Evolutionary conservation across 2,113 vertebrate genomes (phyloP).

Genomic region (Coreoperca whiteheadi): DNA sequence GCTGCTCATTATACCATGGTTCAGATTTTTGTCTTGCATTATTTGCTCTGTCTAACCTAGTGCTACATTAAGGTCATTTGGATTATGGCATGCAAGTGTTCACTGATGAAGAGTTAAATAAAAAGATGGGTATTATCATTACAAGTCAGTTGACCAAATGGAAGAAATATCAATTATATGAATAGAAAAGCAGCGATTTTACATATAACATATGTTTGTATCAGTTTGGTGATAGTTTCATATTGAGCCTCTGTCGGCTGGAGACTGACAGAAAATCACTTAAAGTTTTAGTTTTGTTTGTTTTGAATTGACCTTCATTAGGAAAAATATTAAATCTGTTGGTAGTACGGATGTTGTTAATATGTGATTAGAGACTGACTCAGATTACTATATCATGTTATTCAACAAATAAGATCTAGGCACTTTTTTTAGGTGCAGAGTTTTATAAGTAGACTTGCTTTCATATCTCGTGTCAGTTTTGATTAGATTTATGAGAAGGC

Average conservation of each 20-base stretch:
- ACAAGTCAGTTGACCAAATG: too few relatives aligned
- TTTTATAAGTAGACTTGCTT: conserved; percentile 40
- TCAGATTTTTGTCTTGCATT: background rate
- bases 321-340: background rate
- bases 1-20: background rate
- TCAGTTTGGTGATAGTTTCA: too few relatives aligned
- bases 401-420: background rate
- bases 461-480: conserved; percentile 45
- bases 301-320: background rate
- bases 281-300: too few relatives aligned
- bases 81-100: background rate
- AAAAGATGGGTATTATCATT: too few relatives aligned
- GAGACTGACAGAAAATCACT: background rate
- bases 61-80: background rate
- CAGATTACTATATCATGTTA: background rate
- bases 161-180: too few relatives aligned
- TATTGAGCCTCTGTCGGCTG: too few relatives aligned
- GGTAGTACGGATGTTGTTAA: background rate
- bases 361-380: background rate
- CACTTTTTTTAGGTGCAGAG: background rate
- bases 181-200: too few relatives aligned
- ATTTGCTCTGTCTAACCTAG: too few relatives aligned
- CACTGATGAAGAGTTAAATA: too few relatives aligned
- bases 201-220: too few relatives aligned
- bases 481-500: conserved; percentile 35